A percentile compares a stretch with the other conserved stretches of the same genome.
phyloP scores from a whole-genome alignment of 30 jellyfish, hydroid and myxozoan genomes.

The Nemopilema nomurai region DNA sequence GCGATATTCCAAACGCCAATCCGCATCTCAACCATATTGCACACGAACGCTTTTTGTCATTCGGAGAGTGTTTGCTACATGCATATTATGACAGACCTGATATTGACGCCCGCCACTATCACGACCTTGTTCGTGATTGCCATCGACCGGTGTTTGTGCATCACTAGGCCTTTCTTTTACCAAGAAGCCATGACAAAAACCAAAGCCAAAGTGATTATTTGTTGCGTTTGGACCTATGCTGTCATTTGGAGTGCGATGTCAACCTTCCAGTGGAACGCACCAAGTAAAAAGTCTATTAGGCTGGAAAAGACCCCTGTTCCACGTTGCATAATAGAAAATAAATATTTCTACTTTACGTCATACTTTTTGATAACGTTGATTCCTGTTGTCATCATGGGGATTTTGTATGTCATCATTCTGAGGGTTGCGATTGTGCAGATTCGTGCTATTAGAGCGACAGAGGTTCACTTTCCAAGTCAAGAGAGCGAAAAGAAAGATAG shows the following conservation, averaged over 20 bases:
- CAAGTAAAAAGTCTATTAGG: neutral
- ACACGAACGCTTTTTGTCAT: constrained; percentile 61
- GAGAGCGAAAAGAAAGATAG: constrained; percentile 25
- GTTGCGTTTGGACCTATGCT: constrained; percentile 73
- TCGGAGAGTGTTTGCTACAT: constrained; percentile 48
- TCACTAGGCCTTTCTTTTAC: constrained; percentile 69
- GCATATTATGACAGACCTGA: constrained; percentile 50
- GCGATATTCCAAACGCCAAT: constrained; percentile 68
- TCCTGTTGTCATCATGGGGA: constrained; percentile 76
- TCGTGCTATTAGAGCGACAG: constrained; percentile 82
- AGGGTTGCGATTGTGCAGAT: constrained; percentile 81
- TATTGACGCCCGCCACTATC: constrained; percentile 77
- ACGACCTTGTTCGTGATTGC: constrained; percentile 85
- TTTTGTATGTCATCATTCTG: constrained; percentile 61
- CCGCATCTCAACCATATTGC: constrained; percentile 51
- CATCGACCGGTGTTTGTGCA: constrained; percentile 88
- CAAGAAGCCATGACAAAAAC: constrained; percentile 44
- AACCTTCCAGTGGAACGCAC: constrained; percentile 70
- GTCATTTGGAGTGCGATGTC: constrained; percentile 67
- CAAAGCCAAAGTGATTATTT: constrained; percentile 42
- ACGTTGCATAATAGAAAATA: constrained; percentile 64
- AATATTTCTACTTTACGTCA: constrained; percentile 68
- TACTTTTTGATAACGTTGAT: constrained; percentile 67
- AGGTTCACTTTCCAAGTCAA: constrained; percentile 52
- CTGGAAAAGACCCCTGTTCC: neutral